phyloP scores from a whole-genome alignment of 2,797 vertebrate genomes.

The Caiman crocodilus region DNA sequence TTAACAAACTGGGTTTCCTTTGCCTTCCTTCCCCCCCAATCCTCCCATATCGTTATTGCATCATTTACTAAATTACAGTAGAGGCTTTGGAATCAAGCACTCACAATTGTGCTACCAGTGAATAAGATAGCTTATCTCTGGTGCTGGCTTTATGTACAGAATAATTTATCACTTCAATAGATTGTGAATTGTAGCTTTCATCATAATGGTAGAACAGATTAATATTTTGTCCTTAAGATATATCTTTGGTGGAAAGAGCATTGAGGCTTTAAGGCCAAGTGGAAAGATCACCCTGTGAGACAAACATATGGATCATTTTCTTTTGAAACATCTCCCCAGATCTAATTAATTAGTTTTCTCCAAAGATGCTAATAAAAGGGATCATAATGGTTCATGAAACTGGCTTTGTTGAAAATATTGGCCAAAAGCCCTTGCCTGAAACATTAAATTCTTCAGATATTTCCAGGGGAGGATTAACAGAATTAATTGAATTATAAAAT shows the following conservation, averaged over 20 bases:
- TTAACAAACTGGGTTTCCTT: background rate
- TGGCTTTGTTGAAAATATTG: conserved; percentile 18
- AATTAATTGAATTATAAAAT: conserved; percentile 47
- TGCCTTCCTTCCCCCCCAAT: background rate
- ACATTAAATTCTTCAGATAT: conserved; percentile 27
- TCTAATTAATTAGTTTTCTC: conserved; percentile 14
- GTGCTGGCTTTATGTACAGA: background rate
- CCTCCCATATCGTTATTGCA: background rate
- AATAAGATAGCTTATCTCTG: conserved; percentile 24
- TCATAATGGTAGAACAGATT: conserved; percentile 20
- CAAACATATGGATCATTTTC: background rate
- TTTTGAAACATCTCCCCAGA: conserved; percentile 30
- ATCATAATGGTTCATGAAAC: background rate
- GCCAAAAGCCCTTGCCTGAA: background rate
- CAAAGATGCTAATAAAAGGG: background rate
- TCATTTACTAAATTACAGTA: background rate
- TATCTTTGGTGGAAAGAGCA: conserved; percentile 5
- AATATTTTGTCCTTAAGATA: conserved; percentile 16
- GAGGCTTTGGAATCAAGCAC: background rate
- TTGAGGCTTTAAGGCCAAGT: background rate
- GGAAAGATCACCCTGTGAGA: conserved; percentile 1
- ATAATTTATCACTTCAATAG: background rate
- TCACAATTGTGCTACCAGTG: background rate
- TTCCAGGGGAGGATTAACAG: conserved; percentile 46
- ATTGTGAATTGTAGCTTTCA: background rate